Percentiles rank a stretch among this genome's conserved stretches.
These are phyloP conservation scores for Aspidiotus rigidus DNA, from an alignment of 2,888 invertebrate genomes.

Conservation along the genomic window DNA sequence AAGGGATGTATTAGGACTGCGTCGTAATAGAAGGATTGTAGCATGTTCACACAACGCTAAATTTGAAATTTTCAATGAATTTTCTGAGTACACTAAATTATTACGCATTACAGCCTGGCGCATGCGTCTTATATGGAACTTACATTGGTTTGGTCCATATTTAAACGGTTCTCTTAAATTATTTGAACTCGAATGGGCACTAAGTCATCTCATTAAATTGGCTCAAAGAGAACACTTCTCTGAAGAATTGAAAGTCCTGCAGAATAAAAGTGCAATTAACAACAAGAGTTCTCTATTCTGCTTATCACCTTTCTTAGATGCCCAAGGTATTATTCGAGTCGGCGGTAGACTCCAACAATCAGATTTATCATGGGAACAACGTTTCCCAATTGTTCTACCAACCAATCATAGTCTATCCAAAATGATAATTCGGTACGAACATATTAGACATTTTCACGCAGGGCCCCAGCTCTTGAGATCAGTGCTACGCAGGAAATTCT, in stretches of 20 bases:
- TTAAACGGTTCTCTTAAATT: not conserved
- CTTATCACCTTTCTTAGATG: not conserved
- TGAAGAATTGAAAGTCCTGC: not conserved
- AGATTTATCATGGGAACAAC: not conserved
- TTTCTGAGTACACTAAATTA: not conserved
- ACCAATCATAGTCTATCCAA: not conserved
- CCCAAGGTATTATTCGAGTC: not conserved
- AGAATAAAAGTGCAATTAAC: not conserved
- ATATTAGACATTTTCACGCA: not conserved
- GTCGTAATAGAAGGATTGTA: not conserved
- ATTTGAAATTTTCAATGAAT: not conserved
- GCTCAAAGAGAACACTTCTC: not conserved
- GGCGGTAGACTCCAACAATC: not conserved
- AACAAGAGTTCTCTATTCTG: not conserved
- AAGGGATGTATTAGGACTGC: not conserved
- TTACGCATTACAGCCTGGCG: not conserved
- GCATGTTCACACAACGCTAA: too few relatives aligned
- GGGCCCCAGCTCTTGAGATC: not conserved
- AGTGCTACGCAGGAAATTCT: not conserved
- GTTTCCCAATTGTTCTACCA: slow-evolving; percentile 4
- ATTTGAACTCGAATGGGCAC: not conserved
- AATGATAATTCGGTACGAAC: not conserved
- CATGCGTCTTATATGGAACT: not conserved
- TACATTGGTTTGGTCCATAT: not conserved
- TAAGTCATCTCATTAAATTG: not conserved